These are phyloP conservation scores for Chrysomela aeneicollis DNA, from an alignment of 2,888 invertebrate genomes.

Conservation along the genomic window DNA sequence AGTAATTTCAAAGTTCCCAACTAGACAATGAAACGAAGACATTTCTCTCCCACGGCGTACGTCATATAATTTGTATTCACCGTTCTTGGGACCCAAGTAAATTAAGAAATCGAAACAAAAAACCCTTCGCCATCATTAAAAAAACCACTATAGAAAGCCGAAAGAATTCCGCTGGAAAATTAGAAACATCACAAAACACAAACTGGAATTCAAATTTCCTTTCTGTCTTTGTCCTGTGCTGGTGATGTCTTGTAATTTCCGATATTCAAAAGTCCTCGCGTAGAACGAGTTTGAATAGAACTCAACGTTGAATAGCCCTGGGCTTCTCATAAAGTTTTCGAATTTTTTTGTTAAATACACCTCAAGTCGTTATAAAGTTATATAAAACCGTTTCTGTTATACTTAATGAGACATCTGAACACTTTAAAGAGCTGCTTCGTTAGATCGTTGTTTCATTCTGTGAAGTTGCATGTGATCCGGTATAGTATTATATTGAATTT, in stretches of 20 bases:
- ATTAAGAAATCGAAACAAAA: constrained; percentile 26
- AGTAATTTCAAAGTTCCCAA: neutral
- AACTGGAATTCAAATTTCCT: constrained; percentile 44
- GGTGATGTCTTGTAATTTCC: constrained; percentile 41
- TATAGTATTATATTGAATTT: too few relatives aligned
- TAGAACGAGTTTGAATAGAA: constrained; percentile 40
- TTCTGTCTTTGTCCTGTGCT: constrained; percentile 43
- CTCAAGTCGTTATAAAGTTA: constrained; percentile 3
- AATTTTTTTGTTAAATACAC: neutral
- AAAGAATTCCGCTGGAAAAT: constrained; percentile 31
- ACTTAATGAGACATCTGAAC: neutral
- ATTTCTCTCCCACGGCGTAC: neutral
- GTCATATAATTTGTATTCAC: constrained; percentile 20
- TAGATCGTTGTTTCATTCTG: neutral
- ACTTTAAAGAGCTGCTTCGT: neutral
- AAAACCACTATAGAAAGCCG: constrained; percentile 27
- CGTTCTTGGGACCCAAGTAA: constrained; percentile 20
- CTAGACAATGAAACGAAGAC: neutral
- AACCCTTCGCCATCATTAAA: constrained; percentile 13
- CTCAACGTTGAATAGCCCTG: constrained; percentile 34
- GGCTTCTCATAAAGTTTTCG: constrained; percentile 33
- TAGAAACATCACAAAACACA: constrained; percentile 35
- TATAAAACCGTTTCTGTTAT: neutral
- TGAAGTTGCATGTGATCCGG: too few relatives aligned
- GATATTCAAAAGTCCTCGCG: constrained; percentile 40